Base-by-base conservation (phyloP, 2,113 vertebrate species). In the Muntiacus muntjak region DNA sequence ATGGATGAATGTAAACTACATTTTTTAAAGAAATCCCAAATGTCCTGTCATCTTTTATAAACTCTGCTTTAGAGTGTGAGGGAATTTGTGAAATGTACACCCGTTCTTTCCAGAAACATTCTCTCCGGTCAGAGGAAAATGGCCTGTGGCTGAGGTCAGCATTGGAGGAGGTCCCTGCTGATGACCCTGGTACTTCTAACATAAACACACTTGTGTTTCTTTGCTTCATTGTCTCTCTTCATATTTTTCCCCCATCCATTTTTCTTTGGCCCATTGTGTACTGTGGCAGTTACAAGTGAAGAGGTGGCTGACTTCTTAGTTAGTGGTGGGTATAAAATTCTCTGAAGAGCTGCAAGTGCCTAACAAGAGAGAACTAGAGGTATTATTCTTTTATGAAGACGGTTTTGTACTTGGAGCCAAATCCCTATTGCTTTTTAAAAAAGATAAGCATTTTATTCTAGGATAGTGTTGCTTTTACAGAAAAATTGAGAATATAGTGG, bases 21-120 rank as follows among this genome's bases (percentile, higher is more conserved):
- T 98, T 98, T 98, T 98, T 97, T 96, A 97, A 98, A 97, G 78
- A 86, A 98, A 98, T 98, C 98, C 97, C 97, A 81, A 97, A 97
- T 54, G 98, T 97, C 93, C 76, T 97, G 95, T 95, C 94, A 97
- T 97, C 98, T 98, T 96, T 98, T 97, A 98, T n/a, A 84, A 97
- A 97, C 74, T 98, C 89, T 97, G 57, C 87, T 90, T 52, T 83
- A 91, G 62, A 67, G 13, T 76, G 1, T 47, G 30, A 45, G 58
- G 19, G 62, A 86, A 40, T 83, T 96, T 43, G 90, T 67, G 71
- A 97, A 23, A 71, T 23, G 4, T 87, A 45, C n/a, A 57, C 2
- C 50, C 64, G 87, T 79, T 88, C 47, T 91, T 92, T 89, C 74
- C 57, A 54, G 52, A 97, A 81, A 19, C 0, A 7, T 55, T 54